Base-by-base conservation (phyloP, 1,140 invertebrate genomes). In the Ips nitidus region DNA sequence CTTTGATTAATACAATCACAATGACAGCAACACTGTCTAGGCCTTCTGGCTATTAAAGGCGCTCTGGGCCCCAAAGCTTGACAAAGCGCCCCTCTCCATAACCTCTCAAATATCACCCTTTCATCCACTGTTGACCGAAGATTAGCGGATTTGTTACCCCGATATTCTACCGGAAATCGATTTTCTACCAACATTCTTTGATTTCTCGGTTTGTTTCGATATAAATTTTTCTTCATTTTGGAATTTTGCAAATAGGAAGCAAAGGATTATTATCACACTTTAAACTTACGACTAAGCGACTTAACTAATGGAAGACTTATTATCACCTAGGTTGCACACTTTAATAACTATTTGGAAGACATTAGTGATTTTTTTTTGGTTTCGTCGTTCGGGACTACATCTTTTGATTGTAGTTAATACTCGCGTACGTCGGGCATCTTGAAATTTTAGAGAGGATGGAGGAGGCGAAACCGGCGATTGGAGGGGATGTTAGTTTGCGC, bases 11-110 rank as follows among this genome's bases (percentile, higher is more conserved):
- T 22, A 66, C 77, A 81, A 65, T 77, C 75, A 64, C 78, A 80
- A 74, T 79, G 80, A 69, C 80, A 82, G 72, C 78, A 81, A 63
- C 85, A 87, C 39, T 62, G 76, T 43, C 72, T 69, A 8, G 78
- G 68, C 3, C 75, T 72, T 22, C 74, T 66, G 57, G 74, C 65
- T 52, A 73, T 67, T 4, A 75, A 75, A 8, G 76, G 70, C 59
- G 80, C 76, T 82, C 82, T 76, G 36, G 71, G 67, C 6, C 76
- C 76, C 43, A 79, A 66, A n/a, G 80, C 77, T 69, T 80, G 80
- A 62, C 77, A 80, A 69, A 87, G 84, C 0, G 87, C 86, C 40
- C 86, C 86, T 47, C 85, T 82, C 87, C 87, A 88, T 55, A 88
- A 78, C 22, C 86, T 79, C 70, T 87, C 86, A 75, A 88, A 88